These are phyloP conservation scores for Tetramorium bicarinatum DNA, from an alignment of 2,888 invertebrate species.

Conservation along the genomic window DNA sequence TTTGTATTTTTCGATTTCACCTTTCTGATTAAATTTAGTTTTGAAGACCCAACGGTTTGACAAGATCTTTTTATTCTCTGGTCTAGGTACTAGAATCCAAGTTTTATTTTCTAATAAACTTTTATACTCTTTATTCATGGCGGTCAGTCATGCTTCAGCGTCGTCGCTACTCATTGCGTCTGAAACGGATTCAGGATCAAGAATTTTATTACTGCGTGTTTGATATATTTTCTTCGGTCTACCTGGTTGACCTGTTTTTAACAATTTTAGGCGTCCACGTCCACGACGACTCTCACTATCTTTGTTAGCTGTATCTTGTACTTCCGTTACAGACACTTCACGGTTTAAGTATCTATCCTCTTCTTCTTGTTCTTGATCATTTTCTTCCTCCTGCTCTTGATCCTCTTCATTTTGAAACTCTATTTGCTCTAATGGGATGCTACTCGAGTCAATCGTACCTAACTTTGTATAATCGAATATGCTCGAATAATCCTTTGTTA, in stretches of 20 bases:
- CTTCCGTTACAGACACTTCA: no score
- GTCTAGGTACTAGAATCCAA: conserved; percentile 8
- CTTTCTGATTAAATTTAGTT: not conserved
- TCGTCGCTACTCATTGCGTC: not conserved
- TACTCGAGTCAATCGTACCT: not conserved
- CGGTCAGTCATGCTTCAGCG: not conserved
- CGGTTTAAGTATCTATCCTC: not conserved
- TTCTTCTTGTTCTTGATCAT: not conserved
- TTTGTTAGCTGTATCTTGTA: not conserved
- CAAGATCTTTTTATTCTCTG: not conserved
- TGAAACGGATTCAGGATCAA: not conserved
- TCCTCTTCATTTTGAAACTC: not conserved
- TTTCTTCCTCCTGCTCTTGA: not conserved
- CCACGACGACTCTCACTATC: not conserved
- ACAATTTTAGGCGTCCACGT: not conserved
- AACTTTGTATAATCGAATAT: not conserved
- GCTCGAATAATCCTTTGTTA: not conserved
- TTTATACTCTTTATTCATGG: not conserved
- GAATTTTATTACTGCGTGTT: not conserved
- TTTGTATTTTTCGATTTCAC: not conserved
- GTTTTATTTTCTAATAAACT: conserved; percentile 8
- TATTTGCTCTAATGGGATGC: not conserved
- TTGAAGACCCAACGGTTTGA: not conserved
- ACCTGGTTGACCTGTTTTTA: not conserved
- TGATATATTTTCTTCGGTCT: conserved; percentile 16